Conservation (phyloP, 2,888 invertebrate species). For the Chironomus riparius region DNA sequence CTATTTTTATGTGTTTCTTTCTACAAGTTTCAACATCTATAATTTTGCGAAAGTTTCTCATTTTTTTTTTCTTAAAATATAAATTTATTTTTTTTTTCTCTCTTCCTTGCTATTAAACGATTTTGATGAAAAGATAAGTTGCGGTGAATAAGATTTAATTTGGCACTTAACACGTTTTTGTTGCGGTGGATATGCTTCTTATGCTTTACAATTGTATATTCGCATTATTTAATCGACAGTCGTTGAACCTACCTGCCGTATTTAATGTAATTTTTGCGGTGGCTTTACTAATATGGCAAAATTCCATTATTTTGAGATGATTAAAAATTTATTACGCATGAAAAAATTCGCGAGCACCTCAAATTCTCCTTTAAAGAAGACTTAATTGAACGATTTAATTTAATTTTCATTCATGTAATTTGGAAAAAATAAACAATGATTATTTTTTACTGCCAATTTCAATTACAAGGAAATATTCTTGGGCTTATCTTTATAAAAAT, state of each 20-base stretch:
- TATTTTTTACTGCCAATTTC: too few species aligned
- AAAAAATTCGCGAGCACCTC: neutral
- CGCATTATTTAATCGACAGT: neutral
- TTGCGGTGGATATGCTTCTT: neutral
- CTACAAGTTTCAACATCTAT: neutral
- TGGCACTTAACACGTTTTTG: neutral
- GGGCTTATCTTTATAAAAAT: too few species aligned
- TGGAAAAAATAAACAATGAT: too few species aligned
- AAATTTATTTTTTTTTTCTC: too few species aligned
- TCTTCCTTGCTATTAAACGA: too few species aligned
- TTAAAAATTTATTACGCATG: neutral
- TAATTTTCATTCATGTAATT: too few species aligned
- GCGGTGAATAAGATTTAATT: neutral
- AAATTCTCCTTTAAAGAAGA: too few species aligned
- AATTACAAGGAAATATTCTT: too few species aligned
- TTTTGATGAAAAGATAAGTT: neutral
- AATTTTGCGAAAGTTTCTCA: slow-evolving; percentile 2
- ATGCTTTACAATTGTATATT: neutral
- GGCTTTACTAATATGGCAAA: neutral
- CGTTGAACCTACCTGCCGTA: neutral
- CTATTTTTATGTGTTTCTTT: neutral
- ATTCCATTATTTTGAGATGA: neutral
- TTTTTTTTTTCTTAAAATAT: neutral
- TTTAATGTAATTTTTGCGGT: too few species aligned
- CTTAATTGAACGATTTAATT: too few species aligned